Evolutionary conservation across 2,797 vertebrate genomes (phyloP).

Genomic region (Acanthiza pusilla): DNA sequence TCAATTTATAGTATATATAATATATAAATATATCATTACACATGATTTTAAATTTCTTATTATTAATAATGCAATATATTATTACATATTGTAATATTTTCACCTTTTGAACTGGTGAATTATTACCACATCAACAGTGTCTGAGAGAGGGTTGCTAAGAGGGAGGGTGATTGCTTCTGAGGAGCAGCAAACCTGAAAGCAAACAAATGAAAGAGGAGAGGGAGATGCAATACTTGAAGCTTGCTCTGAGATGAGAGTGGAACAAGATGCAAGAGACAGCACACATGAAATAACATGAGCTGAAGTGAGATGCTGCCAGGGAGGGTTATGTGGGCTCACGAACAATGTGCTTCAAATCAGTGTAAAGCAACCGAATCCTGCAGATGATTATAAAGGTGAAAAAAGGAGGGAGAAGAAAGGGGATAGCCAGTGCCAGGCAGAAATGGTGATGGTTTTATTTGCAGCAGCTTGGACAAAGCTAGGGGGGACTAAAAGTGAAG

Average conservation of each 20-base stretch:
- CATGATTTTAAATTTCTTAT: background rate
- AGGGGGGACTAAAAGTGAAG: background rate
- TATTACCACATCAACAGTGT: background rate
- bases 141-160: background rate
- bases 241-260: background rate
- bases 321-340: background rate
- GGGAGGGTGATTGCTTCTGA: background rate
- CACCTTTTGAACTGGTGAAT: background rate
- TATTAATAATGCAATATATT: background rate
- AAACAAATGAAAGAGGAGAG: background rate
- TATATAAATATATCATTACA: too few species aligned
- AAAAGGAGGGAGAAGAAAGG: background rate
- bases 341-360: background rate
- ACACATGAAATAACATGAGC: background rate
- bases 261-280: background rate
- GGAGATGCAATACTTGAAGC: background rate
- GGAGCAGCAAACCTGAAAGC: background rate
- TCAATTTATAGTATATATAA: background rate
- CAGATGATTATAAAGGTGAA: background rate
- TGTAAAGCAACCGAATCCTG: background rate
- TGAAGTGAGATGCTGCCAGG: background rate
- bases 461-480: background rate
- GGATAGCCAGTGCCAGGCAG: background rate
- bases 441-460: background rate
- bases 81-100: background rate